A percentile compares a stretch with the other conserved stretches of the same genome.
These are phyloP conservation scores for Xiphophorus birchmanni DNA, from an alignment of 2,797 vertebrate species.

Conservation along the genomic window DNA sequence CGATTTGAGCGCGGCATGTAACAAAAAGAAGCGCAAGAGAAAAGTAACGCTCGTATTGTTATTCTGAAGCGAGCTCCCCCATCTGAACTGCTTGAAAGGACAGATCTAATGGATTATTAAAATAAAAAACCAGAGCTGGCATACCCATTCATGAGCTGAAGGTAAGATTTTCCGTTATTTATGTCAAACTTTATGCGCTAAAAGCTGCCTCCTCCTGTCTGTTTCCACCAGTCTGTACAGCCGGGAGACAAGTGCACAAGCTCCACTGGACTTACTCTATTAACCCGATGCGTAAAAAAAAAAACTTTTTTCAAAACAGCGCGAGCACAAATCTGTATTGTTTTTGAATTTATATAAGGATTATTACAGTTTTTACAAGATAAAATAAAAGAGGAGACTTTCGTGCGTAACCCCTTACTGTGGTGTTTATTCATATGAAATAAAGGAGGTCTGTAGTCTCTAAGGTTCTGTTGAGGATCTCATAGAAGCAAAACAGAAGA, in stretches of 20 bases:
- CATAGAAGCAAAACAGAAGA: constrained; percentile 1
- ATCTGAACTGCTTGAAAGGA: constrained; percentile 66
- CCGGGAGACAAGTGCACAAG: constrained; percentile 75
- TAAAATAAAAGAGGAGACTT: constrained; percentile 29
- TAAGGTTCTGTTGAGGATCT: constrained; percentile 4
- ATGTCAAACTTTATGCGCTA: constrained; percentile 70
- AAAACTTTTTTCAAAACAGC: background rate
- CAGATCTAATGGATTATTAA: constrained; percentile 92
- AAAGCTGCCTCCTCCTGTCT: constrained; percentile 17
- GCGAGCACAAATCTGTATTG: background rate
- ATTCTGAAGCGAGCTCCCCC: constrained; percentile 52
- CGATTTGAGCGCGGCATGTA: constrained; percentile 79
- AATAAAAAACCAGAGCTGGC: constrained; percentile 65
- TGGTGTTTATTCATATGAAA: constrained; percentile 42
- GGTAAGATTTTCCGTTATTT: constrained; percentile 81
- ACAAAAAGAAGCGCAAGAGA: constrained; percentile 72
- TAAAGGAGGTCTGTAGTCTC: constrained; percentile 42
- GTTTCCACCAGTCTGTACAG: constrained; percentile 34
- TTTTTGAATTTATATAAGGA: background rate
- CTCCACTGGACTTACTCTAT: constrained; percentile 25
- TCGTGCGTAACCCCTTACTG: constrained; percentile 56
- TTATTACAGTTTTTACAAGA: background rate
- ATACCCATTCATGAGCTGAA: constrained; percentile 89
- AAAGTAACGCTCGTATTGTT: constrained; percentile 76
- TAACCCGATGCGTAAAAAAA: constrained; percentile 14